These are phyloP conservation scores for Amniataba percoides DNA, from an alignment of 2,797 vertebrate species.

Conservation along the genomic window DNA sequence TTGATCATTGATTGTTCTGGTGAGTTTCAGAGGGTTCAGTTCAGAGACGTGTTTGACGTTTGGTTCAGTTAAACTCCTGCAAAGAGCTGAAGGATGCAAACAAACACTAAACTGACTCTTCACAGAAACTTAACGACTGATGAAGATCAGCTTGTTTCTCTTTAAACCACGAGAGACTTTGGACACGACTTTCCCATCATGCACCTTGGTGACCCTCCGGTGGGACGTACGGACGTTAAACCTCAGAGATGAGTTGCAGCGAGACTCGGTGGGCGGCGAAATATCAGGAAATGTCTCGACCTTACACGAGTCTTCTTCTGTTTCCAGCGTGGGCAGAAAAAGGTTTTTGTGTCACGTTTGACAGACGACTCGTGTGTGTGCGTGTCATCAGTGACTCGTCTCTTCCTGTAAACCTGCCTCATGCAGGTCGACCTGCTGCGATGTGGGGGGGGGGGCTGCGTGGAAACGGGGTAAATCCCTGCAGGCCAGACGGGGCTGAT, in stretches of 20 bases:
- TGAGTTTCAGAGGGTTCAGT: too few relatives aligned
- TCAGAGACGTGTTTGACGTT: neutral
- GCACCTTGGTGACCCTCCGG: too few relatives aligned
- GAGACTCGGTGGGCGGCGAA: neutral
- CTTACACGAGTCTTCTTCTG: neutral
- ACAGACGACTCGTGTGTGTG: neutral
- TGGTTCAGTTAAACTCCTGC: neutral
- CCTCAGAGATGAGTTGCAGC: neutral
- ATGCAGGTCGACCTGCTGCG: slow-evolving; percentile 43
- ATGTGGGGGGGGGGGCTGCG: slow-evolving; percentile 21
- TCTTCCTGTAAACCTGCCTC: slow-evolving; percentile 39
- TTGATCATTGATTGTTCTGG: too few relatives aligned
- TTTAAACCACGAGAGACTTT: too few relatives aligned
- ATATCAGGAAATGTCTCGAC: neutral
- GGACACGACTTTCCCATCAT: too few relatives aligned
- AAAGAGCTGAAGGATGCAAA: too few relatives aligned
- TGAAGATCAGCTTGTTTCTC: neutral
- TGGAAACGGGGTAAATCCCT: slow-evolving; percentile 62
- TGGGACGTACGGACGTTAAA: too few relatives aligned
- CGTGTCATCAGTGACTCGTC: slow-evolving; percentile 19
- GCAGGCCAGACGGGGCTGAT: slow-evolving; percentile 74
- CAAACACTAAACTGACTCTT: too few relatives aligned
- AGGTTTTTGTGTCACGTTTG: slow-evolving; percentile 18
- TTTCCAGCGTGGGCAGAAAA: neutral
- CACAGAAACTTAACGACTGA: too few relatives aligned